Percentiles rank a stretch among this genome's conserved stretches.
These are phyloP conservation scores for Heliconius himera DNA, from an alignment of 1,140 invertebrate species.

Conservation along the genomic window DNA sequence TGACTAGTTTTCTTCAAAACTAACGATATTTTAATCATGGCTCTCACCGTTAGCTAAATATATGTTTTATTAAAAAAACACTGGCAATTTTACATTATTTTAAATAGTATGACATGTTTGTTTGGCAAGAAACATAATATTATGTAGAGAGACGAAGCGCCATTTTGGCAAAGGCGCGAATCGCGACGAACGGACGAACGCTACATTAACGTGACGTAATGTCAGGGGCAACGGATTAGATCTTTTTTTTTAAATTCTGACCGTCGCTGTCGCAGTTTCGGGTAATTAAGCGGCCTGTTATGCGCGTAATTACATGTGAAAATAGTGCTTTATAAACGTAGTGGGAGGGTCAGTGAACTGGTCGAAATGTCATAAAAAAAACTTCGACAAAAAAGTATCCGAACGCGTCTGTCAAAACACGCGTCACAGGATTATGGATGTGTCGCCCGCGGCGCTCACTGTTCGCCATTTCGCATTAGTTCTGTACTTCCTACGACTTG, in stretches of 20 bases:
- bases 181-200: constrained; percentile 43
- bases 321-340: constrained; percentile 60
- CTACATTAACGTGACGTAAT: constrained; percentile 60
- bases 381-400: constrained; percentile 54
- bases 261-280: constrained; percentile 61
- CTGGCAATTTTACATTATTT: constrained; percentile 48
- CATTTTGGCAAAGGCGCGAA: constrained; percentile 43
- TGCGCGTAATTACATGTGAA: constrained; percentile 71
- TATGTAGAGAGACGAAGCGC: constrained; percentile 60
- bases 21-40: constrained; percentile 39
- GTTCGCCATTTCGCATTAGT: not conserved
- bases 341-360: constrained; percentile 60
- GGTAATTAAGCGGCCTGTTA: constrained; percentile 76
- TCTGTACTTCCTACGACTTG: constrained; percentile 4
- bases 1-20: constrained; percentile 45
- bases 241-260: constrained; percentile 63
- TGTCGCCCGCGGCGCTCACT: constrained; percentile 57
- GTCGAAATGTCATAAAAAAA: constrained; percentile 64
- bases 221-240: constrained; percentile 61
- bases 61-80: constrained; percentile 32
- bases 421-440: constrained; percentile 77
- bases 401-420: constrained; percentile 69
- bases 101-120: constrained; percentile 55
- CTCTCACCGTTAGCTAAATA: constrained; percentile 38
- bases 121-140: constrained; percentile 63